Evolutionary conservation across 30 jellyfish, hydroid and myxozoan genomes (phyloP).

Genomic region (Rhopilema esculentum): DNA sequence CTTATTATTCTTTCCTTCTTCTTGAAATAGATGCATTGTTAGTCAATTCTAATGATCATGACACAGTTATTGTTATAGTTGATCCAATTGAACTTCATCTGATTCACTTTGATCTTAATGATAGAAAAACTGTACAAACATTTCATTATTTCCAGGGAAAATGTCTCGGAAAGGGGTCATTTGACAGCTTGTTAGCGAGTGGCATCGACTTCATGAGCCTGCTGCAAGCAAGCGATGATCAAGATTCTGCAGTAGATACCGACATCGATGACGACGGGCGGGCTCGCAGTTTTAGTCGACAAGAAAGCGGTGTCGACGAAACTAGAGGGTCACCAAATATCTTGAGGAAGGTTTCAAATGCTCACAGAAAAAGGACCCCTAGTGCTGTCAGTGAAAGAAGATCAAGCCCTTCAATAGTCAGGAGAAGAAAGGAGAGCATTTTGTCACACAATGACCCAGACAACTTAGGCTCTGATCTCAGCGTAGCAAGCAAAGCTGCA

Average conservation of each 20-base stretch:
- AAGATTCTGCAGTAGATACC: slow-evolving; percentile 41
- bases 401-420: not conserved
- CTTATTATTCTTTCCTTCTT: no score
- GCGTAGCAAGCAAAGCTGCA: slow-evolving; percentile 62
- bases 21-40: no score
- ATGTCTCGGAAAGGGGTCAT: slow-evolving; percentile 81
- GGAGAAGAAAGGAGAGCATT: slow-evolving; percentile 24
- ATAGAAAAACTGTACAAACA: not conserved
- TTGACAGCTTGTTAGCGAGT: slow-evolving; percentile 37
- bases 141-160: slow-evolving; percentile 70
- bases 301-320: slow-evolving; percentile 39
- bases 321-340: slow-evolving; percentile 4
- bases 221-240: slow-evolving; percentile 53
- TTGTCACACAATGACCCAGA: slow-evolving; percentile 40
- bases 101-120: no score
- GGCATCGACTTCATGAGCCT: slow-evolving; percentile 81
- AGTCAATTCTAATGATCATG: no score
- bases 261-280: slow-evolving; percentile 69
- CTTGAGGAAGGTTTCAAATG: not conserved
- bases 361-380: not conserved
- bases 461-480: slow-evolving; percentile 58
- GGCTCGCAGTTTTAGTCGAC: slow-evolving; percentile 44
- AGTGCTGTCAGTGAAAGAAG: slow-evolving; percentile 16
- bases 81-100: no score
- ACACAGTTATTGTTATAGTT: no score